These are phyloP conservation scores for Tenualosa ilisha DNA, from an alignment of 2,797 vertebrate species.

Conservation along the genomic window DNA sequence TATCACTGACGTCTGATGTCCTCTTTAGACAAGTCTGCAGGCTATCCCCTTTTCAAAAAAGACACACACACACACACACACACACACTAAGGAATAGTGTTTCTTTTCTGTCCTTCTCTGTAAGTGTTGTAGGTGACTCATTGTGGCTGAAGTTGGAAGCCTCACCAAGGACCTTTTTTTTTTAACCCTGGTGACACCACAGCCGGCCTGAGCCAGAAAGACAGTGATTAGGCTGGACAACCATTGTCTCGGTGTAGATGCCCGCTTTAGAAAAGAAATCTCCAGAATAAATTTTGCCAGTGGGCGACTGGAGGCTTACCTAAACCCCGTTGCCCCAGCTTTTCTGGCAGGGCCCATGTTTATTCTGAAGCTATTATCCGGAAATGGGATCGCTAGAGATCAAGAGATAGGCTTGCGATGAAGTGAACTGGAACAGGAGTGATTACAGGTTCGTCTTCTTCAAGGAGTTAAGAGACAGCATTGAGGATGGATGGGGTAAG, in stretches of 20 bases:
- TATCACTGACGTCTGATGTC: not conserved
- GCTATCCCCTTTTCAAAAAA: not conserved
- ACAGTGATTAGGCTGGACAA: not conserved
- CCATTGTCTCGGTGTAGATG: not conserved
- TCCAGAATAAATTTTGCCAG: not conserved
- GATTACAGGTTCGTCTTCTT: not conserved
- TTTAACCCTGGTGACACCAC: not conserved
- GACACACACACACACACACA: not conserved
- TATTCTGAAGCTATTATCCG: not conserved
- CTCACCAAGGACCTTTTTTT: constrained; percentile 1
- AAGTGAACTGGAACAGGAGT: not conserved
- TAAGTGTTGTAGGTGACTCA: not conserved
- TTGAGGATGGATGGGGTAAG: not conserved
- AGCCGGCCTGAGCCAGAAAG: not conserved
- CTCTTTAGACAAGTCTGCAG: constrained; percentile 12
- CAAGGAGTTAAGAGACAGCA: not conserved
- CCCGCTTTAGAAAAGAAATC: not conserved
- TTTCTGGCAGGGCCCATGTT: not conserved
- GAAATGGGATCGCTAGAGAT: not conserved
- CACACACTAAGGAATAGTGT: not conserved
- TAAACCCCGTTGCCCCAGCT: not conserved
- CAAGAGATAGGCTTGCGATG: not conserved
- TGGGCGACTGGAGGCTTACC: not conserved
- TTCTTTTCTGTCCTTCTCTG: not conserved
- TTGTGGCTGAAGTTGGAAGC: constrained; percentile 2